Percentiles rank a stretch among this genome's conserved stretches.
Conservation (phyloP, 35 echinoderm and acorn worm genomes). For the Eucidaris tribuloides region DNA sequence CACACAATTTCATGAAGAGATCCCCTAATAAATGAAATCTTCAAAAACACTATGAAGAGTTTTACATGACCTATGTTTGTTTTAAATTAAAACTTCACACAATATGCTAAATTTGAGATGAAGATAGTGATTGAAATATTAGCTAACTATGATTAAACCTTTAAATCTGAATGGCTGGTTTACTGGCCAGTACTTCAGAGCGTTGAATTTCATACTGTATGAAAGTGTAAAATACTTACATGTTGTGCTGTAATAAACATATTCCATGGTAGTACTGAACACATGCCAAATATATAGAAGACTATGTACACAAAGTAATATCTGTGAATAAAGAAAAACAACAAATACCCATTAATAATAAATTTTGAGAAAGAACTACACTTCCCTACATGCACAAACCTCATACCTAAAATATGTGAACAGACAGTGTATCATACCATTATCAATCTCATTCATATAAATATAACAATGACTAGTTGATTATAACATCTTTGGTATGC, state of each 20-base stretch:
- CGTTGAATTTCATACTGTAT: too few species aligned
- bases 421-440: background rate
- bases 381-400: background rate
- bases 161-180: too few species aligned
- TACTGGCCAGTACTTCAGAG: too few species aligned
- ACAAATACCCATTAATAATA: background rate
- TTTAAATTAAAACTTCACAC: too few species aligned
- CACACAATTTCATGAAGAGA: too few species aligned
- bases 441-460: background rate
- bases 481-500: background rate
- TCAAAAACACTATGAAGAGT: too few species aligned
- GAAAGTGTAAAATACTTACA: too few species aligned
- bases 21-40: too few species aligned
- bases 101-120: too few species aligned
- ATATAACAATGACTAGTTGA: background rate
- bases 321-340: constrained; percentile 22
- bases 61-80: too few species aligned
- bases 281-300: constrained; percentile 77
- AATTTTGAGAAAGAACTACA: background rate
- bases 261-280: constrained; percentile 87
- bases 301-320: constrained; percentile 42
- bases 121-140: too few species aligned
- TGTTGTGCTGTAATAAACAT: constrained; percentile 80
- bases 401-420: background rate
- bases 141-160: too few species aligned